Base-by-base conservation (phyloP, 92 coral and sea anemone genomes). In the Galaxea fascicularis region DNA sequence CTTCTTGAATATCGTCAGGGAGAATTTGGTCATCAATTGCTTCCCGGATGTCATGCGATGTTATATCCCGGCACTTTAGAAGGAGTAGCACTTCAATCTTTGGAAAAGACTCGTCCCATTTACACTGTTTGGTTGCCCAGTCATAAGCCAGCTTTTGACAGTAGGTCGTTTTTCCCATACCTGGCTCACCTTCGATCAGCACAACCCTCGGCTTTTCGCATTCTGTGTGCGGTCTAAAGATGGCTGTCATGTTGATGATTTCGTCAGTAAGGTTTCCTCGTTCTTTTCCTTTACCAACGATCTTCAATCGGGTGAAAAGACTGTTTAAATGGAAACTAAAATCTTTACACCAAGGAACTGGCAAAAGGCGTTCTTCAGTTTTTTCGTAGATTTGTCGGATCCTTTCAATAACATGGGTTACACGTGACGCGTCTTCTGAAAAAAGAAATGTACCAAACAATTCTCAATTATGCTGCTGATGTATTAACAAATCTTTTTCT, bases 91-190 rank as follows among this genome's bases (percentile, higher is more conserved):
- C 66, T 21, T 60, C 28, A 59, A 18, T 16, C 18, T 13, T n/a
- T 31, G 49, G 45, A 30, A 72, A 58, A 72, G 80, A 70, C 80
- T 79, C 45, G 82, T 62, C 59, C 87, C 35, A 11, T 11, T 26
- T 17, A 35, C n/a, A 10, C n/a, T 57, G 53, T 16, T 30, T 60
- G 2, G 29, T 21, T 60, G 66, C 28, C 66, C 66, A 60, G 30
- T 21, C 66, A 60, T 60, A 60, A 9, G 66, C 66, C 66, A 60
- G 66, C 66, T 60, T 60, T 60, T 60, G 66, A 24, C 66, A 6
- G 30, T 60, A 60, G 30, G 66, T 60, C 29, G 66, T 60, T 29
- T 60, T 60, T 60, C 66, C 66, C 10, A 60, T 60, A 28, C 66
- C 28, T 14, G 66, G 66, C 10, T 60, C 66, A 24, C 66, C 66